Conservation (phyloP, 2,113 vertebrate genomes). For the Mus spicilegus region DNA sequence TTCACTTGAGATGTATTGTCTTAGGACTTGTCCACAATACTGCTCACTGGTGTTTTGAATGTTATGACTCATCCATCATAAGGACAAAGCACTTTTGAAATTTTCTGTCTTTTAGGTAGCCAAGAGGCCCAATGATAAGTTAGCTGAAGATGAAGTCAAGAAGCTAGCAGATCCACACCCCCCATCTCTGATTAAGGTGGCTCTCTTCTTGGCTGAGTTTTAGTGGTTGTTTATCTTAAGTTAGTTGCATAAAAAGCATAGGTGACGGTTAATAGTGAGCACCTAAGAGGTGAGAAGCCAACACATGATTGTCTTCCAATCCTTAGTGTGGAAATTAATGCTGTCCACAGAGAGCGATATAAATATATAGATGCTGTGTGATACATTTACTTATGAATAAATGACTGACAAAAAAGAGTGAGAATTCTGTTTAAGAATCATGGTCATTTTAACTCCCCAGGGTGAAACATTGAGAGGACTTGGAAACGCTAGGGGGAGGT, state of each 20-base stretch:
- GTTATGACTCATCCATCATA: not conserved
- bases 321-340: not conserved
- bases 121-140: slow-evolving; percentile 2
- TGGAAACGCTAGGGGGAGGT: not conserved
- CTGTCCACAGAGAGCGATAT: not conserved
- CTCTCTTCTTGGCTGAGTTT: not conserved
- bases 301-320: not conserved
- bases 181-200: not conserved
- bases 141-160: not conserved
- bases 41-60: not conserved
- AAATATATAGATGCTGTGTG: not conserved
- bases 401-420: not conserved
- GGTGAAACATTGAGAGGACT: not conserved
- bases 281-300: not conserved
- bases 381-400: not conserved
- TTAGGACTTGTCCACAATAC: not conserved
- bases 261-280: not conserved
- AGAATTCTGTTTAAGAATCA: not conserved
- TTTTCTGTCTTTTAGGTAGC: not conserved
- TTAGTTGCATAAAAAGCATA: slow-evolving; percentile 21
- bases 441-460: not conserved
- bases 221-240: slow-evolving; percentile 20
- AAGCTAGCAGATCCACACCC: not conserved
- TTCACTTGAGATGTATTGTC: not conserved
- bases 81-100: not conserved